Evolutionary conservation across 2,113 vertebrate species (phyloP).

Genomic region (Mus pahari): DNA sequence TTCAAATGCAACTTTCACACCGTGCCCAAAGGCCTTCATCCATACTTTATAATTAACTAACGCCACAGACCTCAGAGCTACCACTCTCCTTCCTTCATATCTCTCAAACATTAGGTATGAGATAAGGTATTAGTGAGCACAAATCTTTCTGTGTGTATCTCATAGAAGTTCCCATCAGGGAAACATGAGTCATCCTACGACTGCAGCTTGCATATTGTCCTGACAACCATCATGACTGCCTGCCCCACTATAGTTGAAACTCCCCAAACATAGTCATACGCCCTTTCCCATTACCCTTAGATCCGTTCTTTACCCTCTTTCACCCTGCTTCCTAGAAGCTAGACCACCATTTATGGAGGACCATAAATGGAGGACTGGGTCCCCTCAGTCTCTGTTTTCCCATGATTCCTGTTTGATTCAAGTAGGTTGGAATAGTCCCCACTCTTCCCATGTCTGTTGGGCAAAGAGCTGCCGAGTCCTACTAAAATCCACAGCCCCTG

Average conservation of each 20-base stretch:
- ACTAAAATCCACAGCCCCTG: background rate
- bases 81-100: background rate
- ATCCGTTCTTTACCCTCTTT: background rate
- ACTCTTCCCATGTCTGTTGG: background rate
- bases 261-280: background rate
- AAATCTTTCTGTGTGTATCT: background rate
- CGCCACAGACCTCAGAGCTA: background rate
- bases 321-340: background rate
- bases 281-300: background rate
- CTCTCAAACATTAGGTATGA: background rate
- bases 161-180: background rate
- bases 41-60: background rate
- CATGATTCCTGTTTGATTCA: background rate
- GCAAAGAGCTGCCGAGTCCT: background rate
- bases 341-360: background rate
- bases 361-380: background rate
- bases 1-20: background rate
- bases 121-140: background rate
- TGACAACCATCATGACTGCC: background rate
- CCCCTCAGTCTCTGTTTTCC: background rate
- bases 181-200: background rate
- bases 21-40: background rate
- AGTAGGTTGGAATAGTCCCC: background rate
- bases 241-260: background rate
- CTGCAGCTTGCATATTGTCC: background rate